Base-by-base conservation (phyloP, 2,888 invertebrate species). In the Platypus cylindrus region DNA sequence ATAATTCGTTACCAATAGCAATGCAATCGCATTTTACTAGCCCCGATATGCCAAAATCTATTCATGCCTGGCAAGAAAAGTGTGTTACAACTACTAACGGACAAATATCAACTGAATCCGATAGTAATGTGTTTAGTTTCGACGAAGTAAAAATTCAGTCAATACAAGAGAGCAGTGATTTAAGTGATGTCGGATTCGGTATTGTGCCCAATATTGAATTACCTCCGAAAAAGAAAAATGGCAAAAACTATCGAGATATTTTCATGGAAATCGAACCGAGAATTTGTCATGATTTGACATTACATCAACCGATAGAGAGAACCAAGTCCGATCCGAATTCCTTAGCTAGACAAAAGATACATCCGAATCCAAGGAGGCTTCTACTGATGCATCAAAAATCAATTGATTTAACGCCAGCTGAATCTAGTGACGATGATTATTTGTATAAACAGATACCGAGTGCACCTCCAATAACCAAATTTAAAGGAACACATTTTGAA, bases 271-370 rank as follows among this genome's bases (percentile, higher is more conserved):
- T 83, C 45, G 79, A 82, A 59, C 82, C 83, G 0, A 75, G 79
- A 54, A 50, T 65, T 24, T 58, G 44, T 27, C 60, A 44, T 47
- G 58, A 48, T 24, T 43, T 60, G 24, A 51, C 55, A 12, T 64
- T 70, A 4, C 83, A 80, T 53, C 73, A 76, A 15, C 78, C 80
- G 1, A 81, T 84, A 0, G 85, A 84, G 56, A 70, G 86, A 42
- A 86, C 86, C 3, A 86, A 85, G 57, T 85, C 85, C 50, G 86
- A 87, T 65, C 86, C 86, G 0, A 84, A 84, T 55, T 78, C 78
- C 18, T 64, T 79, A 32, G 79, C 83, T 0, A 68, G 83, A 36
- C 77, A 78, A 40, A 68, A 81, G 11, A 65, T 82, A 34, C 78
- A 75, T 38, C 79, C 78, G 3, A 79, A 71, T 52, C 75, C 77